phyloP scores from a whole-genome alignment of 2,888 invertebrate genomes.

The Drosophila merina region DNA sequence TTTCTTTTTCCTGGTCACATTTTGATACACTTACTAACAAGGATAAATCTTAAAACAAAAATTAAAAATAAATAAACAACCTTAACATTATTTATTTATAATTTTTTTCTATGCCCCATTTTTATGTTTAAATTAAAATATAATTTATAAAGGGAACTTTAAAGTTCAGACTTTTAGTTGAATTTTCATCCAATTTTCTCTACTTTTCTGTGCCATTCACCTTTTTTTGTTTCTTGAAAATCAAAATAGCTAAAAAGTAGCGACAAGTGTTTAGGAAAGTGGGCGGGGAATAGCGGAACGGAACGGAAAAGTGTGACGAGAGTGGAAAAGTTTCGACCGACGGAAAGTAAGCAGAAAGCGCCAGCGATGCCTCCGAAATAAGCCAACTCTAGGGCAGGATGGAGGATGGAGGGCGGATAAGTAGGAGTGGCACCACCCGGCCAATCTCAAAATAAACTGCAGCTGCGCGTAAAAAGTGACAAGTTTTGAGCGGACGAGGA shows the following conservation, averaged over 20 bases:
- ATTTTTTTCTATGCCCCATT: background rate
- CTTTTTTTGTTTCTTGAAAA: constrained; percentile 68
- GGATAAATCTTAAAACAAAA: background rate
- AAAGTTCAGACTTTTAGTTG: background rate
- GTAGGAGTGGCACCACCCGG: constrained; percentile 70
- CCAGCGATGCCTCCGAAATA: constrained; percentile 37
- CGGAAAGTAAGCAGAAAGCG: constrained; percentile 37
- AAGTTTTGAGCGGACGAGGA: constrained; percentile 63
- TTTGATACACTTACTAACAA: constrained; percentile 4
- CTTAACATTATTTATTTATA: background rate
- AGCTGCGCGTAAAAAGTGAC: constrained; percentile 79
- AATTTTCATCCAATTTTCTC: background rate
- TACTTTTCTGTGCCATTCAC: background rate
- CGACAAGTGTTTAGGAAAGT: constrained; percentile 69
- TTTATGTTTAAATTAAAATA: background rate
- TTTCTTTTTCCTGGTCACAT: constrained; percentile 43
- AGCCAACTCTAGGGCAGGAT: constrained; percentile 25
- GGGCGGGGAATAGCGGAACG: constrained; percentile 7
- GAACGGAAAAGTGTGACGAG: constrained; percentile 36
- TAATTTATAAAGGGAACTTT: background rate
- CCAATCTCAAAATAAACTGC: constrained; percentile 80
- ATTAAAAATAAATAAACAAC: background rate
- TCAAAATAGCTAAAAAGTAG: constrained; percentile 79
- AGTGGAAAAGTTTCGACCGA: constrained; percentile 46
- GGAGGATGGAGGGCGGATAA: constrained; percentile 35